A percentile compares a stretch with the other conserved stretches of the same genome.
phyloP scores from a whole-genome alignment of 2,113 vertebrate genomes.

The Proteles cristata region DNA sequence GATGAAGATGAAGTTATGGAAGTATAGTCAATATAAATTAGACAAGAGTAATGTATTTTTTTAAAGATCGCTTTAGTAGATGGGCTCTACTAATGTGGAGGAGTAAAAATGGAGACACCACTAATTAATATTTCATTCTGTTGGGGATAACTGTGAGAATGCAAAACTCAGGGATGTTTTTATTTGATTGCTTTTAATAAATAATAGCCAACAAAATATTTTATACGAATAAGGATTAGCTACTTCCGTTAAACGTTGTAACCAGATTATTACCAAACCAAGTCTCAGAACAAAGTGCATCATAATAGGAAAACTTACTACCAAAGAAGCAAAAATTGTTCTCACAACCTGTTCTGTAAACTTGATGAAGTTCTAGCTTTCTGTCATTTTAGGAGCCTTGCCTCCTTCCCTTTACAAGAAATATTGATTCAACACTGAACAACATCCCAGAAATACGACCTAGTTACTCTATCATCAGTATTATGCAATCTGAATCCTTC shows the following conservation, averaged over 20 bases:
- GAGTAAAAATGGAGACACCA: not conserved
- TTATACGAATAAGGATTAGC: not conserved
- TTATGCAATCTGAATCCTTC: slow-evolving; percentile 14
- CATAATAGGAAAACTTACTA: slow-evolving; percentile 3
- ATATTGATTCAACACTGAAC: not conserved
- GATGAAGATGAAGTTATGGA: slow-evolving; percentile 14
- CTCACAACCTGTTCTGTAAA: not conserved
- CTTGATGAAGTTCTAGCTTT: not conserved
- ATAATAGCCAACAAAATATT: not conserved
- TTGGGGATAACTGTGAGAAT: not conserved
- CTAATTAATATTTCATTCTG: slow-evolving; percentile 20
- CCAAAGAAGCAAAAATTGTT: slow-evolving; percentile 9
- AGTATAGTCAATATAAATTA: slow-evolving; percentile 17
- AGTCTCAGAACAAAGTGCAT: not conserved
- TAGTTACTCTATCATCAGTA: not conserved
- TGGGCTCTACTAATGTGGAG: not conserved
- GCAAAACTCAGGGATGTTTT: not conserved
- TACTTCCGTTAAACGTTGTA: slow-evolving; percentile 14
- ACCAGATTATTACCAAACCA: slow-evolving; percentile 42
- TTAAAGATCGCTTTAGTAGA: not conserved
- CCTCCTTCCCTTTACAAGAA: not conserved
- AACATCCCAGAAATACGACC: not conserved
- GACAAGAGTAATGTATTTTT: not conserved
- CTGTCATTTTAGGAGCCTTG: slow-evolving; percentile 7
- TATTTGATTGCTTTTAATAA: slow-evolving; percentile 38